Base-by-base conservation (phyloP, 1,140 invertebrate species). In the Drosophila santomea region DNA sequence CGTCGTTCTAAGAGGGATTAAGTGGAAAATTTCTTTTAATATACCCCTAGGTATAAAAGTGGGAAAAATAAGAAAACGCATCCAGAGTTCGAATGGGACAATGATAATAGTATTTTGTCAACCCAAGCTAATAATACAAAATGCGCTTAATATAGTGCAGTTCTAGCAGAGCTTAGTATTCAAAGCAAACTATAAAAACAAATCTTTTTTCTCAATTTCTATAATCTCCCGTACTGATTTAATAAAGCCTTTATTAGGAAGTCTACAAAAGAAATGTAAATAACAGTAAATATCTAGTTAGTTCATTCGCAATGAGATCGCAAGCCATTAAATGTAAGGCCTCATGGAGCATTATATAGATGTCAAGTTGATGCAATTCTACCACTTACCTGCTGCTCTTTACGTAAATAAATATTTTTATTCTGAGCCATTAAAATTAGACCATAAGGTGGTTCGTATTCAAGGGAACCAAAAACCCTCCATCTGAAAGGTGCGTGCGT, bases 1-100 rank as follows among this genome's bases (percentile, higher is more conserved):
- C 91, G 91, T 75, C 91, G 91, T 64, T 92, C 91, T 92, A 78
- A 43, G 75, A n/a, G 8, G 12, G 39, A 41, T 23, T 45, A 86
- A 51, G 10, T 55, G 32, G 38, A 80, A n/a, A 35, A 35, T 36
- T 7, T 36, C 11, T 28, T 59, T 84, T 69, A 76, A 28, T 79
- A 54, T 3, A 62, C 14, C 56, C 28, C 55, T 11, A 44, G 8
- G 32, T 0, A 8, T 32, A 32, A 3, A 10, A 14, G 3, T 45
- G 14, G 1, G 39, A 25, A 20, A 20, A 7, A 4, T 28, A 1
- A 14, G 4, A 8, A 15, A 20, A 28, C 12, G 15, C 17, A 47
- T 23, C 61, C 73, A 76, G 73, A 76, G 73, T 76, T 76, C 73
- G 54, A 57, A 7, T 3, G 10, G 14, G 20, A 8, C 7, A 3